A percentile compares a stretch with the other conserved stretches of the same genome.
Evolutionary conservation across 2,797 vertebrate species (phyloP).

Genomic region (Chelonia mydas): DNA sequence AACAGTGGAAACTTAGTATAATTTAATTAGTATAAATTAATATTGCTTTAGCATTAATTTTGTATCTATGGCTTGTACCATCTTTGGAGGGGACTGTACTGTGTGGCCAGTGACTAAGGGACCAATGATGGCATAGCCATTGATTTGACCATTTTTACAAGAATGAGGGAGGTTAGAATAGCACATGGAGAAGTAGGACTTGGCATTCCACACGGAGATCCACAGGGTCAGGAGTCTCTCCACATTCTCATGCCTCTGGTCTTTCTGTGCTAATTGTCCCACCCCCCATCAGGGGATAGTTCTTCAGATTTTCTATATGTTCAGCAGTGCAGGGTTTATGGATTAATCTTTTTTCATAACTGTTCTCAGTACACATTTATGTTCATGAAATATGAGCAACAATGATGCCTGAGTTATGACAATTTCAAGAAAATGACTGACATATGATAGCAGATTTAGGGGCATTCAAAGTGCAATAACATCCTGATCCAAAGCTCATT

Average conservation of each 20-base stretch:
- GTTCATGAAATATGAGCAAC: constrained; percentile 30
- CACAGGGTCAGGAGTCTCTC: neutral
- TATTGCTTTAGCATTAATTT: neutral
- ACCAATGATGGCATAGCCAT: neutral
- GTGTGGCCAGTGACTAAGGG: neutral
- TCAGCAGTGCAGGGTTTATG: neutral
- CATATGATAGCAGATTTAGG: neutral
- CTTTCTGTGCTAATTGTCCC: neutral
- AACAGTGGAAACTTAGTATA: neutral
- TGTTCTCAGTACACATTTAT: constrained; percentile 36
- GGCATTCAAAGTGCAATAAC: constrained; percentile 34
- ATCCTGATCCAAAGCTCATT: neutral
- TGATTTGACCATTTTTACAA: neutral
- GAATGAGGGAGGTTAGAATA: rapidly evolving
- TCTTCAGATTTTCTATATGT: neutral
- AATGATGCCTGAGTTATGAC: constrained; percentile 25
- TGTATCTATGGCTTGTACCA: neutral
- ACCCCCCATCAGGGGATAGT: neutral
- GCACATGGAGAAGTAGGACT: rapidly evolving
- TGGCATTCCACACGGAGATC: neutral
- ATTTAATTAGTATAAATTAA: neutral
- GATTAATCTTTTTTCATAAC: neutral
- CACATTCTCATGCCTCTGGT: neutral
- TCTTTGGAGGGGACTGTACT: neutral
- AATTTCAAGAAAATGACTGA: constrained; percentile 13